Conservation (phyloP, 1,140 invertebrate genomes). For the Euwallacea similis region DNA sequence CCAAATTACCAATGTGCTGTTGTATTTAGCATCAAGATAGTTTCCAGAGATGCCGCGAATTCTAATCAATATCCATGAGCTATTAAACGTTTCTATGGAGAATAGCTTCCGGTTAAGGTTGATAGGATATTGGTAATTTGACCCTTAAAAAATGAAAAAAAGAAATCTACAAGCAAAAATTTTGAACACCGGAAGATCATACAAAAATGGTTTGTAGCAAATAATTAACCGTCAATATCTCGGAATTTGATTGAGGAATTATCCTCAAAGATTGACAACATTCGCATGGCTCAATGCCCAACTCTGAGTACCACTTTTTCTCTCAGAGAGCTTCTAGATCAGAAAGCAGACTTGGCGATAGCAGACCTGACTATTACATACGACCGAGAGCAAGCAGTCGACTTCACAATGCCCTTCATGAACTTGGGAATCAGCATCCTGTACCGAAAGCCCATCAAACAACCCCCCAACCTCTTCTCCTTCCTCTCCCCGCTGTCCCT, state of each 20-base stretch:
- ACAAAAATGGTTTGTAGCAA: neutral
- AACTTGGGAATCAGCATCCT: constrained; percentile 91
- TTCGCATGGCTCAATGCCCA: no score
- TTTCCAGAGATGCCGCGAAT: no score
- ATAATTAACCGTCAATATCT: neutral
- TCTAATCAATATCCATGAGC: no score
- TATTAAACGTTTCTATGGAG: no score
- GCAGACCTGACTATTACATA: constrained; percentile 94
- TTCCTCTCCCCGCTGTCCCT: constrained; percentile 91
- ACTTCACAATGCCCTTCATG: constrained; percentile 97
- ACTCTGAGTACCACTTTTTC: neutral
- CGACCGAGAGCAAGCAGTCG: constrained; percentile 84
- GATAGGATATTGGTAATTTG: no score
- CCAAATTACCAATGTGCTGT: no score
- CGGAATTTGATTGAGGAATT: no score
- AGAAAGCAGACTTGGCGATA: constrained; percentile 89
- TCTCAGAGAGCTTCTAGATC: constrained; percentile 77
- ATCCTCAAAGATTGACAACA: no score
- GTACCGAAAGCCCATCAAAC: constrained; percentile 88
- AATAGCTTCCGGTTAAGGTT: no score
- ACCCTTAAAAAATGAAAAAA: no score
- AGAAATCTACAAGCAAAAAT: neutral
- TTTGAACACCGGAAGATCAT: neutral
- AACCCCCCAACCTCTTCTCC: constrained; percentile 89
- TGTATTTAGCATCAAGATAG: no score